These are phyloP conservation scores for Bettongia penicillata DNA, from an alignment of 2,113 vertebrate genomes.

Conservation along the genomic window DNA sequence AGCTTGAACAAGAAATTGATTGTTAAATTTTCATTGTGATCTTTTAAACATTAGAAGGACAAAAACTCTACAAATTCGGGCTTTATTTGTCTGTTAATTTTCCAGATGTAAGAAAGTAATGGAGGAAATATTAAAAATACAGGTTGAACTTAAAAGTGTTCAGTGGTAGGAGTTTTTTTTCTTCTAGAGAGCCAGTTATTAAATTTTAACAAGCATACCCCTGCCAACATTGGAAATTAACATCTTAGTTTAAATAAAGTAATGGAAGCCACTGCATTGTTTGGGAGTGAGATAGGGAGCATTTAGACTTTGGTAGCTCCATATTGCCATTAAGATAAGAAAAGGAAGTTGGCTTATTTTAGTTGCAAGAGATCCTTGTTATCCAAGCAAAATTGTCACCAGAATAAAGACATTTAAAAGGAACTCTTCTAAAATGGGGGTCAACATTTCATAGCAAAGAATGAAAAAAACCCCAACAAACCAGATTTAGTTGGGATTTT, in stretches of 20 bases:
- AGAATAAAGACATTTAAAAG: too few relatives aligned
- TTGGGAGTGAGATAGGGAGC: neutral
- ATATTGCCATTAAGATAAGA: neutral
- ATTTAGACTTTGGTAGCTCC: neutral
- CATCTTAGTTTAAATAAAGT: neutral
- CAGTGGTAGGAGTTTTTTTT: too few relatives aligned
- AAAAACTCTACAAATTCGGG: too few relatives aligned
- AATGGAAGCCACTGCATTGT: neutral
- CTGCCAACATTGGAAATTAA: neutral
- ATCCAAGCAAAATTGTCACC: neutral
- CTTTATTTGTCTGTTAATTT: too few relatives aligned
- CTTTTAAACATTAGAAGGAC: too few relatives aligned
- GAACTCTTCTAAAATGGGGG: neutral
- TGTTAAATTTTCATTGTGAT: too few relatives aligned
- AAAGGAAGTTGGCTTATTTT: neutral
- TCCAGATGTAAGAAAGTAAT: too few relatives aligned
- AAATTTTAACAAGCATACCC: neutral
- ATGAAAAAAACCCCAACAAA: neutral
- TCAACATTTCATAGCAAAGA: neutral
- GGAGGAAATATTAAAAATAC: too few relatives aligned
- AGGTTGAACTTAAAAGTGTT: too few relatives aligned
- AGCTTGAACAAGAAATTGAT: too few relatives aligned
- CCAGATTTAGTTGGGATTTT: neutral
- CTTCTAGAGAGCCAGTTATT: neutral
- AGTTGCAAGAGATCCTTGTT: neutral